phyloP scores from a whole-genome alignment of 2,113 vertebrate species.

The Tilapia sparmanii region DNA sequence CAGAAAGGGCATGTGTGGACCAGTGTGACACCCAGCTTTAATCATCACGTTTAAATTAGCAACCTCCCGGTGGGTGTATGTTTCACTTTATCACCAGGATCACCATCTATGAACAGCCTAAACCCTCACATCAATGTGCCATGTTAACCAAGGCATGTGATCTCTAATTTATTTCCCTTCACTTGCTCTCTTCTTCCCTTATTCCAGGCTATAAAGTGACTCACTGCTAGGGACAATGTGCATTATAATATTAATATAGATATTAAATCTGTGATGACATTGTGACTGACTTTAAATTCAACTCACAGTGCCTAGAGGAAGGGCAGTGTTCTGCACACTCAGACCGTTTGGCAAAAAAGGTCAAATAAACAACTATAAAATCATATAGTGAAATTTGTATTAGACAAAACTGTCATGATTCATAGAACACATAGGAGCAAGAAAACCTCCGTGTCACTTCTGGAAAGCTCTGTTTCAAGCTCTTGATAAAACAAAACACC shows the following conservation, averaged over 20 bases:
- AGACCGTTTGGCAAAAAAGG: conserved; percentile 8
- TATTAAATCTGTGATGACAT: conserved; percentile 56
- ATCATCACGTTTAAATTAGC: not conserved
- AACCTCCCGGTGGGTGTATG: conserved; percentile 44
- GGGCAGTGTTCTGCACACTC: conserved; percentile 39
- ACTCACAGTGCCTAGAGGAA: conserved; percentile 39
- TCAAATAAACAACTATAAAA: conserved; percentile 32
- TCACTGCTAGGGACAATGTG: not conserved
- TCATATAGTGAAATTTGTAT: not conserved
- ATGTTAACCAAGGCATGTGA: conserved; percentile 7
- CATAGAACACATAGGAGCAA: not conserved
- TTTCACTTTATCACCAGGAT: conserved; percentile 32
- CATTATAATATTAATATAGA: conserved; percentile 40
- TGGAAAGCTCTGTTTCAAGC: not conserved
- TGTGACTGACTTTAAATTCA: conserved; percentile 48
- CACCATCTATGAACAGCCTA: conserved; percentile 1
- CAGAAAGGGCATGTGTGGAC: conserved; percentile 1
- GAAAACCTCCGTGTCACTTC: not conserved
- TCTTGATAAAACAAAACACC: conserved; percentile 8
- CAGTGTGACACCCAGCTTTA: not conserved
- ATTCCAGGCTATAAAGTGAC: not conserved
- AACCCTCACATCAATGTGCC: not conserved
- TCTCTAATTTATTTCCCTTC: not conserved
- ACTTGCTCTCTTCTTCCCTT: not conserved
- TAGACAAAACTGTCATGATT: conserved; percentile 39